Conservation (phyloP, 23 tunicate genomes). For the Clavelina lepadiformis region DNA sequence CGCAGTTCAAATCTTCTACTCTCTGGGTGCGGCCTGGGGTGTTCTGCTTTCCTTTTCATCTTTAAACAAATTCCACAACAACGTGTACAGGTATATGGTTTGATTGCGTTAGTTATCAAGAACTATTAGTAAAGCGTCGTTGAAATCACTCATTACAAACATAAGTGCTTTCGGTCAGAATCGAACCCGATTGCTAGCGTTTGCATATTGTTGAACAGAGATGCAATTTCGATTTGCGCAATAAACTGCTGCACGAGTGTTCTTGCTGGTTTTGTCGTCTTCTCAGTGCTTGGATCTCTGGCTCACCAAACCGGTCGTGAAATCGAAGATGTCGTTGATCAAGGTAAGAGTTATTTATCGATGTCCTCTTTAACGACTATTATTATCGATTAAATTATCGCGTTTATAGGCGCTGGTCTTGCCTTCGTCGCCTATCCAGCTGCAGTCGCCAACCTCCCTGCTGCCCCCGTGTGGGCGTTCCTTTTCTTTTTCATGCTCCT, state of each 20-base stretch:
- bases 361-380: too few species aligned
- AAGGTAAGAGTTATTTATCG: too few species aligned
- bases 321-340: slow-evolving; percentile 66
- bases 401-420: slow-evolving; percentile 64
- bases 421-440: slow-evolving; percentile 89
- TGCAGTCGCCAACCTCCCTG: slow-evolving; percentile 75
- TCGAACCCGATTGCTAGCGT: too few species aligned
- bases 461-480: slow-evolving; percentile 72
- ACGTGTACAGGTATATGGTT: slow-evolving; percentile 87
- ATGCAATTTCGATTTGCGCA: slow-evolving; percentile 47
- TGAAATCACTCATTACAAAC: neutral
- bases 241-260: slow-evolving; percentile 61
- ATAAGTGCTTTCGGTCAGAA: too few species aligned
- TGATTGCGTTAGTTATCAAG: too few species aligned
- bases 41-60: slow-evolving; percentile 70
- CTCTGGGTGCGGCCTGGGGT: slow-evolving; percentile 85
- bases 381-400: too few species aligned
- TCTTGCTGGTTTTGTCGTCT: slow-evolving; percentile 75
- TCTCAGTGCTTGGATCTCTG: slow-evolving; percentile 76
- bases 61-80: slow-evolving; percentile 67
- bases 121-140: neutral
- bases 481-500: slow-evolving; percentile 77
- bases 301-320: slow-evolving; percentile 67
- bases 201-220: slow-evolving; percentile 25
- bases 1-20: slow-evolving; percentile 78